phyloP scores from a whole-genome alignment of 2,113 vertebrate genomes.

The Mesitornis unicolor region DNA sequence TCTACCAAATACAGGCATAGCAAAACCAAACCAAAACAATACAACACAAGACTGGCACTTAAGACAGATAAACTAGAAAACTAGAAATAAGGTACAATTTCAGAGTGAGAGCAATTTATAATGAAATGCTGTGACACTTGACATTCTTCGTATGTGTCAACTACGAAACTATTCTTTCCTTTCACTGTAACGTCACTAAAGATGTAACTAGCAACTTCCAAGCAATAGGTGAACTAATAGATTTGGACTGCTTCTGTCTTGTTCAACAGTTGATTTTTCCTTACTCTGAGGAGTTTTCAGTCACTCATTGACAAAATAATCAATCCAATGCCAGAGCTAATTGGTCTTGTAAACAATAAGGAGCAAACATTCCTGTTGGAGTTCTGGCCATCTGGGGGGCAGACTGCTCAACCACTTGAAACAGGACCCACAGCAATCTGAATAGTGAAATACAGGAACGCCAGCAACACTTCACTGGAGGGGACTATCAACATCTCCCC shows the following conservation, averaged over 20 bases:
- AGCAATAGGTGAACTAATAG: neutral
- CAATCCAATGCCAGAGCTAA: constrained; percentile 13
- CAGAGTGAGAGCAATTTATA: neutral
- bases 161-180: neutral
- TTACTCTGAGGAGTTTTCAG: neutral
- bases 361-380: constrained; percentile 20
- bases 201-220: neutral
- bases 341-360: constrained; percentile 42
- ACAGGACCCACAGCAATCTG: constrained; percentile 23
- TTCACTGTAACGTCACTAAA: neutral
- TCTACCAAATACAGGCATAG: neutral
- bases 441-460: neutral
- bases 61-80: neutral
- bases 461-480: neutral
- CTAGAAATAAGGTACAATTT: neutral
- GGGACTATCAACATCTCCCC: constrained; percentile 7
- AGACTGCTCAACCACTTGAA: constrained; percentile 62
- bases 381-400: constrained; percentile 52
- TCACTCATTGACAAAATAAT: neutral
- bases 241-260: neutral
- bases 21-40: neutral
- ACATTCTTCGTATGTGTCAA: neutral
- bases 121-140: neutral
- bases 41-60: neutral
- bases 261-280: neutral